These are phyloP conservation scores for Caerostris darwini DNA, from an alignment of 1,140 invertebrate species.

Conservation along the genomic window DNA sequence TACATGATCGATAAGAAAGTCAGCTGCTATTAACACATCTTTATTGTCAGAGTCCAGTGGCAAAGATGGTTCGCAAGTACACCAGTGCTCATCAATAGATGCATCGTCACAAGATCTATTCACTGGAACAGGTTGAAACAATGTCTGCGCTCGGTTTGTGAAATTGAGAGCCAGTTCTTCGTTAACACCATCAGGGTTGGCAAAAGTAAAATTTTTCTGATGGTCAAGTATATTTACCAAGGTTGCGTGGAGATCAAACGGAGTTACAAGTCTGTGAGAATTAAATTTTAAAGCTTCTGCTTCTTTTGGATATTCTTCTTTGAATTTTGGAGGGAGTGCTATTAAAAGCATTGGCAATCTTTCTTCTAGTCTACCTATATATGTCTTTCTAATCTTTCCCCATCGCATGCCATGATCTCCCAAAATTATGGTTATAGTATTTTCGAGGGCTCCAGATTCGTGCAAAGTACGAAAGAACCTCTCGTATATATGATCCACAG, in stretches of 20 bases:
- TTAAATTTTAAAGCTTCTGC: constrained; percentile 81
- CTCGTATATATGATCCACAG: constrained; percentile 80
- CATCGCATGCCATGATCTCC: constrained; percentile 86
- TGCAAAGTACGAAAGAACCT: constrained; percentile 81
- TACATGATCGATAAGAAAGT: constrained; percentile 28
- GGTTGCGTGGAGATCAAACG: constrained; percentile 91
- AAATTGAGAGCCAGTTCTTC: constrained; percentile 46
- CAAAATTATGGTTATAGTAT: constrained; percentile 88
- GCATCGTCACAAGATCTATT: constrained; percentile 81
- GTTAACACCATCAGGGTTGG: constrained; percentile 82
- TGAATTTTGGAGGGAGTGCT: constrained; percentile 88
- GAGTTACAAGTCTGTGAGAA: constrained; percentile 88
- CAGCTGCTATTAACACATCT: constrained; percentile 39
- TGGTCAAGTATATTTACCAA: constrained; percentile 85
- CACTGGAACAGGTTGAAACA: constrained; percentile 87
- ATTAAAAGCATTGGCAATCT: constrained; percentile 92
- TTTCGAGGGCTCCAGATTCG: constrained; percentile 80
- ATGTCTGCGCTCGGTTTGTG: constrained; percentile 84
- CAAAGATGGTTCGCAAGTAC: constrained; percentile 80
- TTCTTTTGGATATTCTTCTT: constrained; percentile 85
- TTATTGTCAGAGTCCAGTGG: background rate
- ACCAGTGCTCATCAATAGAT: constrained; percentile 82
- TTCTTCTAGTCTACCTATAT: constrained; percentile 89
- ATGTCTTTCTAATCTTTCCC: constrained; percentile 75
- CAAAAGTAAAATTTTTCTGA: constrained; percentile 80